These are phyloP conservation scores for Huso huso DNA, from an alignment of 2,797 vertebrate species.

Conservation along the genomic window DNA sequence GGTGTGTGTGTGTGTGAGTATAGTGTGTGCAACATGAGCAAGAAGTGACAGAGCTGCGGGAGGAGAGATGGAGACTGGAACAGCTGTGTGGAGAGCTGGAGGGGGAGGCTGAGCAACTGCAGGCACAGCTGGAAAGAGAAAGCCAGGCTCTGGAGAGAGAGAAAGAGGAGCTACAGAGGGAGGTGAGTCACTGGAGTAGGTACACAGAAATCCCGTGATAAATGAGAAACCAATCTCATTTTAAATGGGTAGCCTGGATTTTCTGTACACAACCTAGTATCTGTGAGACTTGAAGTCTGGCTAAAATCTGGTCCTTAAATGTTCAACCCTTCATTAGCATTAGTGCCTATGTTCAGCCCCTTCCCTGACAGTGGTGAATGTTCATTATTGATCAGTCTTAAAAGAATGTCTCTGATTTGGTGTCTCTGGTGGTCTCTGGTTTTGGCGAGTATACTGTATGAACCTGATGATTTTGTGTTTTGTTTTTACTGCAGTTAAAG, in stretches of 20 bases:
- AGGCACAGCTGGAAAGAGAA: conserved; percentile 27
- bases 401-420: too few species aligned
- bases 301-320: too few species aligned
- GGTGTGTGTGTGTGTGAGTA: background rate
- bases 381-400: too few species aligned
- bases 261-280: too few species aligned
- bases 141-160: conserved; percentile 29
- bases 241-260: too few species aligned
- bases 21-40: conserved; percentile 15
- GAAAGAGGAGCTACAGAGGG: conserved; percentile 28
- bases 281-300: too few species aligned
- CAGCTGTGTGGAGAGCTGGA: conserved; percentile 49
- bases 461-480: too few species aligned
- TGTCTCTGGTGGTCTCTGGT: background rate
- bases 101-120: conserved; percentile 40
- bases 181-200: conserved; percentile 30
- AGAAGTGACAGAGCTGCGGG: conserved; percentile 32
- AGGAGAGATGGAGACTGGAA: conserved; percentile 36
- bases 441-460: background rate
- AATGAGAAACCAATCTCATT: too few species aligned
- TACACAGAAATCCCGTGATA: too few species aligned
- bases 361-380: too few species aligned
- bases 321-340: too few species aligned
- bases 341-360: too few species aligned
- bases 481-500: conserved; percentile 18